Evolutionary conservation across 1,140 invertebrate species (phyloP), one percentile per base, ranked within the genome.

Genomic region (Anagrus nilaparvatae): DNA sequence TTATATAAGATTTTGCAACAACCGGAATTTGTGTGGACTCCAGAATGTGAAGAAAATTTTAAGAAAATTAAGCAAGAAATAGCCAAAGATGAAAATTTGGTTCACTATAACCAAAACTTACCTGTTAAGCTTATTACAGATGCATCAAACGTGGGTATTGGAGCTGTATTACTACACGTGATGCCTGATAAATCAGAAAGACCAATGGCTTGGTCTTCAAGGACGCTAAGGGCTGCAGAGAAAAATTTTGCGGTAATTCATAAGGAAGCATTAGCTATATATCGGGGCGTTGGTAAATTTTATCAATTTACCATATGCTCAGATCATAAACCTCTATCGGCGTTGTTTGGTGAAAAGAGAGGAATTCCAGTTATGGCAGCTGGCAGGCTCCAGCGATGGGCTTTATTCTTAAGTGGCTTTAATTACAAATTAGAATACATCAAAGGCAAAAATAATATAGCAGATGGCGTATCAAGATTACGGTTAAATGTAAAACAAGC

Each of bases 261-360:
- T 39, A 61, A 63, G 41, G 69, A 74, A 48, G 51, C 65, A 3
- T 45, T 70, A 1, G 63, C 67, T 3, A 61, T 70, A 20, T 53
- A 70, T 8, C 72, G 66, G 44, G 55, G 55, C 2, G 52, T 59
- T 8, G 75, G 52, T 52, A 49, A 43, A 20, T 69, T 67, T 50
- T 58, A 63, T 44, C 56, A 63, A 36, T 67, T 59, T 49, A 43
- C 47, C 5, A 51, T 72, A 6, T 39, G 51, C 8, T 70, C 65
- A 1, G 72, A 74, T 46, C 67, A 73, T 45, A 61, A 69, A 42
- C 71, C 73, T 2, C 44, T 77, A 8, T 41, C 58, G 13, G 50
- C 52, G 8, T 59, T 74, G 42, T 70, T 74, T 35, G 57, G 54
- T 1, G 14, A 51, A 23, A 53, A 60, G 30, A 44, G 50, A 32